These are phyloP conservation scores for Furcifer pardalis DNA, from an alignment of 2,797 vertebrate species.

Conservation along the genomic window DNA sequence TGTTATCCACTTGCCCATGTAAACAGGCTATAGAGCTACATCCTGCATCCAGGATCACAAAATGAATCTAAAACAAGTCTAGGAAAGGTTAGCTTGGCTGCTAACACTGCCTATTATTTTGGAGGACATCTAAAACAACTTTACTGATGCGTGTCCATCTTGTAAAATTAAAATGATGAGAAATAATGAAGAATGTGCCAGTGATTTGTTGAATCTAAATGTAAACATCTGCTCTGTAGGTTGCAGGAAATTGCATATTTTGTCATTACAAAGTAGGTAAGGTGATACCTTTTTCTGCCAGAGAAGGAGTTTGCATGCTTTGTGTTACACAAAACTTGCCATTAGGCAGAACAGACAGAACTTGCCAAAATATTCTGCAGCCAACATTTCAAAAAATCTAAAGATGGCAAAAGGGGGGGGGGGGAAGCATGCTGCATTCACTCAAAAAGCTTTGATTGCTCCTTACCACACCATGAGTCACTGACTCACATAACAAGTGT, in stretches of 20 bases:
- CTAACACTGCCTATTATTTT: constrained; percentile 16
- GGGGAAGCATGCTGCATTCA: constrained; percentile 10
- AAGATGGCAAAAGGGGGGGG: neutral
- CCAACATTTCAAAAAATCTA: neutral
- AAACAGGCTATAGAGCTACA: neutral
- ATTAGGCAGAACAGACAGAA: constrained; percentile 23
- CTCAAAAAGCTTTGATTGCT: constrained; percentile 32
- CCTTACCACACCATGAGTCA: constrained; percentile 31
- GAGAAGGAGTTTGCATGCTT: constrained; percentile 1
- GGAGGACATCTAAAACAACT: neutral
- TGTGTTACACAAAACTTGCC: constrained; percentile 21
- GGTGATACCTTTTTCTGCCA: constrained; percentile 2
- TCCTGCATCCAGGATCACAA: neutral
- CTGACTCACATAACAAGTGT: constrained; percentile 23
- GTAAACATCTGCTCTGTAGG: constrained; percentile 26
- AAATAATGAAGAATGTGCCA: neutral
- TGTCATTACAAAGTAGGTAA: constrained; percentile 26
- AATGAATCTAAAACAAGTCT: neutral
- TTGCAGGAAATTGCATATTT: constrained; percentile 30
- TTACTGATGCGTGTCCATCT: neutral
- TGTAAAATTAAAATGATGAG: neutral
- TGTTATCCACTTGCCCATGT: neutral
- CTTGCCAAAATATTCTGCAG: constrained; percentile 29
- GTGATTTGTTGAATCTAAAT: constrained; percentile 14
- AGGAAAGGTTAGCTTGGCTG: neutral